These are phyloP conservation scores for Sinopyrophorus schimmeli DNA, from an alignment of 2,888 invertebrate species.

Conservation along the genomic window DNA sequence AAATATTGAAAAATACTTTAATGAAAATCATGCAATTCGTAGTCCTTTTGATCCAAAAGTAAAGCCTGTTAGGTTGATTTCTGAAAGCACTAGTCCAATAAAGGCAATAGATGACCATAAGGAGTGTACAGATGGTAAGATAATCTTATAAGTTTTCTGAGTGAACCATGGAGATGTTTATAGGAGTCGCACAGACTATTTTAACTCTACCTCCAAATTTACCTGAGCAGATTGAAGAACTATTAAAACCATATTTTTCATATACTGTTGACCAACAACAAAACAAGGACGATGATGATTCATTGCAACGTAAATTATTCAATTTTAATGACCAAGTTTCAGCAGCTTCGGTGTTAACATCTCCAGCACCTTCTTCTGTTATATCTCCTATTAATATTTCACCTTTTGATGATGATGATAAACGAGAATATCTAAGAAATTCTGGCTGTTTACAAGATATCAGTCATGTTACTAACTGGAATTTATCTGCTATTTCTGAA, in stretches of 20 bases:
- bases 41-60: constrained; percentile 47
- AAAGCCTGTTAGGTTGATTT: constrained; percentile 29
- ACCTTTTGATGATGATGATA: constrained; percentile 33
- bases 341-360: constrained; percentile 35
- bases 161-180: too few relatives aligned
- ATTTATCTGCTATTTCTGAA: constrained; percentile 36
- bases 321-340: constrained; percentile 40
- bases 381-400: constrained; percentile 45
- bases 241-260: constrained; percentile 65
- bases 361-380: constrained; percentile 43
- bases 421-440: constrained; percentile 16
- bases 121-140: constrained; percentile 18
- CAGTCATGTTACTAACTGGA: constrained; percentile 33
- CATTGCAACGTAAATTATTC: constrained; percentile 49
- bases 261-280: constrained; percentile 55
- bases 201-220: constrained; percentile 66
- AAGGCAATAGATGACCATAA: constrained; percentile 7
- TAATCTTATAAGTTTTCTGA: constrained; percentile 39
- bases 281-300: constrained; percentile 35
- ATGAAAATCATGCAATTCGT: constrained; percentile 51
- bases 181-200: constrained; percentile 68
- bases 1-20: constrained; percentile 63
- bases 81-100: constrained; percentile 31
- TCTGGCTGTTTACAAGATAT: constrained; percentile 32
- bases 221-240: constrained; percentile 65